Conservation (phyloP, 1,140 invertebrate genomes). For the Achroia grisella region DNA sequence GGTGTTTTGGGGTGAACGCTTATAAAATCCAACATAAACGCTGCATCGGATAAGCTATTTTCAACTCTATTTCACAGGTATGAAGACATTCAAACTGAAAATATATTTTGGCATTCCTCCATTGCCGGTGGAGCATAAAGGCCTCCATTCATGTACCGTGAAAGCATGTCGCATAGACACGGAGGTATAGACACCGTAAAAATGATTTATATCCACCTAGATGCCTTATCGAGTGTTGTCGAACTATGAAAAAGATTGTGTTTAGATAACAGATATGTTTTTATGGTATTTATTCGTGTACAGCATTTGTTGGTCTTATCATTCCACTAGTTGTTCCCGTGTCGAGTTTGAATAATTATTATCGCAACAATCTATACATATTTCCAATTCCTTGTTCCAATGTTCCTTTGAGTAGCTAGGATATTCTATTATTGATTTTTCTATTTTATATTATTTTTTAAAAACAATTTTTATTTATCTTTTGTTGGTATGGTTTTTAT, state of each 20-base stretch:
- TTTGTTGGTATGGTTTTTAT: no score
- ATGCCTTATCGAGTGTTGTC: constrained; percentile 46
- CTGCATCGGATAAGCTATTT: neutral
- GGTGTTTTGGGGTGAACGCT: constrained; percentile 29
- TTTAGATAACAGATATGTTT: constrained; percentile 19
- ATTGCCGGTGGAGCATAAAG: constrained; percentile 40
- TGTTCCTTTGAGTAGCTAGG: no score
- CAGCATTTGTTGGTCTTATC: neutral
- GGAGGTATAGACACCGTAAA: constrained; percentile 35
- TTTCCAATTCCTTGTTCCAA: no score
- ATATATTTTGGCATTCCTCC: constrained; percentile 9
- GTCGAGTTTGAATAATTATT: no score
- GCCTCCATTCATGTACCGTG: constrained; percentile 39
- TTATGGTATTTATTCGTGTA: constrained; percentile 10
- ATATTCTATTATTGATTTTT: no score
- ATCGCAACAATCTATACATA: no score
- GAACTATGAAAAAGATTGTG: constrained; percentile 33
- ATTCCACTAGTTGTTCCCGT: no score
- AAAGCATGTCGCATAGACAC: constrained; percentile 50
- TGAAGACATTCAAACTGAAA: constrained; percentile 8
- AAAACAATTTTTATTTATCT: no score
- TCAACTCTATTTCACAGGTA: constrained; percentile 4
- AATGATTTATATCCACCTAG: constrained; percentile 51
- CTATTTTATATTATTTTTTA: no score
- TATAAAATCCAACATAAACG: constrained; percentile 13